phyloP scores from a whole-genome alignment of 2,797 vertebrate species.

The Acomys russatus region DNA sequence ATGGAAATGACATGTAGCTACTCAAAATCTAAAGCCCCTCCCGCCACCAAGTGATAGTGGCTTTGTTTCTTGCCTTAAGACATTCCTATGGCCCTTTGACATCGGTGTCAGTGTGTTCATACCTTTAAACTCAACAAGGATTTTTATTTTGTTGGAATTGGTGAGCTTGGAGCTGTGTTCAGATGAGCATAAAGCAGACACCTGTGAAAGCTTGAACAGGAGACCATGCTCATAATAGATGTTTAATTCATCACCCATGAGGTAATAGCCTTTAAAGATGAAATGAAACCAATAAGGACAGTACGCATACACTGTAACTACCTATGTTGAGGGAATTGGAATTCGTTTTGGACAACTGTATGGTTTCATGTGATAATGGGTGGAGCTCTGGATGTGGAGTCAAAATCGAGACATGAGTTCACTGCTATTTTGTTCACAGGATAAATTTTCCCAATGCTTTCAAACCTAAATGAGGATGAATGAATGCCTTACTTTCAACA shows the following conservation, averaged over 20 bases:
- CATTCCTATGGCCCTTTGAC: background rate
- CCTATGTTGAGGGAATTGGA: background rate
- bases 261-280: background rate
- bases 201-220: background rate
- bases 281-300: background rate
- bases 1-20: background rate
- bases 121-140: background rate
- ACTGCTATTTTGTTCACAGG: constrained; percentile 1
- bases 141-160: background rate
- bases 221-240: background rate
- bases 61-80: constrained; percentile 10
- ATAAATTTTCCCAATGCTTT: constrained; percentile 1
- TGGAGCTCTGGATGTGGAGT: background rate
- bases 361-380: background rate
- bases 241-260: background rate
- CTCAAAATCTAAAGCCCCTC: background rate
- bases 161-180: background rate
- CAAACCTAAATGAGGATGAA: background rate
- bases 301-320: background rate
- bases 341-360: background rate
- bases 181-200: background rate
- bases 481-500: background rate
- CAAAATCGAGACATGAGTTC: background rate
- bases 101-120: background rate
- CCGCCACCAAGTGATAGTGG: background rate